Evolutionary conservation across 2,888 invertebrate species (phyloP), one percentile per base, ranked within the genome.

Genomic region (Stenodera caucasica): DNA sequence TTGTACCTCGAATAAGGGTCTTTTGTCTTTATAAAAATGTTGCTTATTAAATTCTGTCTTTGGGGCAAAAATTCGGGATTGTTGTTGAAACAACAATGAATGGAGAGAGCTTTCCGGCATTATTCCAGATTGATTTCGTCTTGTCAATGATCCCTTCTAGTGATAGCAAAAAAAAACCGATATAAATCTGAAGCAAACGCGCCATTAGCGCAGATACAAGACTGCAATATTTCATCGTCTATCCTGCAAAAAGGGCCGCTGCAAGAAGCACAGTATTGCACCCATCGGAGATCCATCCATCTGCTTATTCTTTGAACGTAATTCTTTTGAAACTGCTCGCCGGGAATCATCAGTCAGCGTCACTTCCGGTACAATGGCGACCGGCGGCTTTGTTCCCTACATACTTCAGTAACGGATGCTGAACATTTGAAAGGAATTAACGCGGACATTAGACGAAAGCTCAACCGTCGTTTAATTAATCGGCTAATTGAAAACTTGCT

Each of bases 301-400:
- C 77, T 76, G 76, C 75, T 78, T 76, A 77, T 77, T 77, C 77
- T 78, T 75, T 71, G 72, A 70, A 71, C 72, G 74, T 75, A 75
- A 76, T 77, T 78, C 77, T 78, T 79, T 79, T 77, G 72, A 75
- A 76, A 74, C 73, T 69, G 72, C 70, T 74, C 67, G 73, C 71
- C 72, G 63, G 70, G 74, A 74, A 78, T 77, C 78, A 80, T 80
- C 79, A 79, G 79, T 80, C 79, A 80, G 76, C 79, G 80, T 80
- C 80, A 80, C 76, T 78, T 78, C 78, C 75, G 77, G 75, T 75
- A 79, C 79, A 79, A 79, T 79, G 76, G 75, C 75, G 75, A 72
- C 70, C 67, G 68, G 67, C 71, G 67, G 75, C 73, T 77, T 78
- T 78, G 78, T 78, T 75, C 77, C 73, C 71, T 67, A 58, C 70